A percentile compares a stretch with the other conserved stretches of the same genome.
Evolutionary conservation across 1,140 invertebrate species (phyloP).

Genomic region (Diorhabda carinulata): DNA sequence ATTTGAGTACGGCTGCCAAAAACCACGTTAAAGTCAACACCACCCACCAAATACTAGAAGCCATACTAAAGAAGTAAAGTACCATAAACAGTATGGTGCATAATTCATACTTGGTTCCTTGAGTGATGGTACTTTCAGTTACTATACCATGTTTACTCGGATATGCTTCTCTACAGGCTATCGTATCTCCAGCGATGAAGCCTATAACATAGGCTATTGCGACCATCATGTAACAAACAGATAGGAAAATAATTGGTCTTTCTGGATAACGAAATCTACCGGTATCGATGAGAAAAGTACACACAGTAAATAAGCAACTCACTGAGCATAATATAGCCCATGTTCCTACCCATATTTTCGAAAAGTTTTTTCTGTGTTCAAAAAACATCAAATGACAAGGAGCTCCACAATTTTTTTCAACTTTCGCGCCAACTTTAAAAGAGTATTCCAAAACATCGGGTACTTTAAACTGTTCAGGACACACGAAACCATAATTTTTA

Average conservation of each 20-base stretch:
- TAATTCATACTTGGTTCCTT: slow-evolving; percentile 85
- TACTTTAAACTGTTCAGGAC: slow-evolving; percentile 80
- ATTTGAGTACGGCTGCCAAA: slow-evolving; percentile 95
- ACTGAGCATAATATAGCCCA: slow-evolving; percentile 89
- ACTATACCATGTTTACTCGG: slow-evolving; percentile 61
- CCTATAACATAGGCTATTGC: slow-evolving; percentile 89
- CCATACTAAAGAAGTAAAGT: slow-evolving; percentile 97
- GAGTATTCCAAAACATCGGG: slow-evolving; percentile 74
- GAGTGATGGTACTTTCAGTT: slow-evolving; percentile 81
- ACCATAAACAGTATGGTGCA: slow-evolving; percentile 98
- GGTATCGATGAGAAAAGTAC: slow-evolving; percentile 93
- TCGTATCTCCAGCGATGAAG: slow-evolving; percentile 78
- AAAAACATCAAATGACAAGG: slow-evolving; percentile 95
- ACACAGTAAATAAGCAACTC: slow-evolving; percentile 89
- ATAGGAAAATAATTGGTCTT: slow-evolving; percentile 94
- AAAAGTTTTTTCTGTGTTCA: slow-evolving; percentile 73
- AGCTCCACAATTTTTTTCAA: slow-evolving; percentile 81
- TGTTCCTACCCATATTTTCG: slow-evolving; percentile 87
- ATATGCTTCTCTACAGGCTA: slow-evolving; percentile 84
- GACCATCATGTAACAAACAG: slow-evolving; percentile 95
- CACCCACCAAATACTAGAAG: slow-evolving; percentile 97
- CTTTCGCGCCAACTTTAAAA: slow-evolving; percentile 75
- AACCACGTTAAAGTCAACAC: slow-evolving; percentile 97
- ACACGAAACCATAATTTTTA: slow-evolving; percentile 76
- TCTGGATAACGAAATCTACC: slow-evolving; percentile 94